A percentile compares a stretch with the other conserved stretches of the same genome.
Conservation (phyloP, 2,797 vertebrate species). For the Brachyrhaphis roseni region DNA sequence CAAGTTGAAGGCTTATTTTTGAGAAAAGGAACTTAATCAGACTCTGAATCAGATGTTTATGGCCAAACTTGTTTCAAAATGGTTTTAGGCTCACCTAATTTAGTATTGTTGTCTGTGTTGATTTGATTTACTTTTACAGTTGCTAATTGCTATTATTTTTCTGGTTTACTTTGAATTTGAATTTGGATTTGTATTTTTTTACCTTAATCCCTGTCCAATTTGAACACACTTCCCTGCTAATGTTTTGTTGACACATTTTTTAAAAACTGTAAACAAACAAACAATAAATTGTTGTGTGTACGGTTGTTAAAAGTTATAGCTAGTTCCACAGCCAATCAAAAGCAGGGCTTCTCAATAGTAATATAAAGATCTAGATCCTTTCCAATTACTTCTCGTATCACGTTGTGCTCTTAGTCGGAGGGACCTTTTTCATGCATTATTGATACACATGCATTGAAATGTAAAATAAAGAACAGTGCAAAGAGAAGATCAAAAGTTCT, state of each 20-base stretch:
- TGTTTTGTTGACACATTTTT: not conserved
- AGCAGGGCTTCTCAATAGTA: no score
- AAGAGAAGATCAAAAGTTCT: conserved; percentile 11
- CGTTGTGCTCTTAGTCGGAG: not conserved
- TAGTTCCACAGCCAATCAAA: not conserved
- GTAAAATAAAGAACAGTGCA: not conserved
- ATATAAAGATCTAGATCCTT: not conserved
- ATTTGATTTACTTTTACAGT: not conserved
- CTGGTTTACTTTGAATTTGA: no score
- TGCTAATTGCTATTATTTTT: not conserved
- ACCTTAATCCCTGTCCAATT: not conserved
- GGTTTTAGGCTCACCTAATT: not conserved
- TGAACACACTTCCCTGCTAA: not conserved
- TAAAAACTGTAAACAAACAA: not conserved
- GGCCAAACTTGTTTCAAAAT: not conserved
- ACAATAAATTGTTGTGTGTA: not conserved
- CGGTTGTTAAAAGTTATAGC: not conserved
- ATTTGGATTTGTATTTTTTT: no score
- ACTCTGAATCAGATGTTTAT: not conserved
- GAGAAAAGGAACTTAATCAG: not conserved
- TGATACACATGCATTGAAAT: not conserved
- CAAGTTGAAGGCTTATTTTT: conserved; percentile 12
- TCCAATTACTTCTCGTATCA: not conserved
- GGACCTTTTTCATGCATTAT: not conserved
- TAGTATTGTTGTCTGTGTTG: not conserved